Conservation (phyloP, 1,140 invertebrate species). For the Platyscapa corneri region DNA sequence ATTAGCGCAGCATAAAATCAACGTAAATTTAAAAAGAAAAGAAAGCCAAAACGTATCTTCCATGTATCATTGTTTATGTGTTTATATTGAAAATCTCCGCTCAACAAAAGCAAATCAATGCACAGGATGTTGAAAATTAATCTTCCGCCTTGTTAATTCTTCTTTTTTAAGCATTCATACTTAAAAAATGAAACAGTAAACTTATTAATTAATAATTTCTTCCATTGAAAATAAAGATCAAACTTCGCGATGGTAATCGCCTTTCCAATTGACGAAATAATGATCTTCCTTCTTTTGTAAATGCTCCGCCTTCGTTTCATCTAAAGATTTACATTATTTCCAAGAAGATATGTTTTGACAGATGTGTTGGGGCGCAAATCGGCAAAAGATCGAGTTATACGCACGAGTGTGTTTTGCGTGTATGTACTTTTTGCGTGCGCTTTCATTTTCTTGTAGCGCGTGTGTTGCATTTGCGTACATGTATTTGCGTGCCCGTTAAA, state of each 20-base stretch:
- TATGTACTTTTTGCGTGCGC: conserved; percentile 40
- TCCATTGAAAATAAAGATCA: neutral
- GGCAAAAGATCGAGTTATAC: conserved; percentile 40
- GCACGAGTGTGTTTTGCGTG: conserved; percentile 8
- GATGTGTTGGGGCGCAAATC: conserved; percentile 44
- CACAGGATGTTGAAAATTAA: conserved; percentile 51
- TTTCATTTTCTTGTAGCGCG: conserved; percentile 14
- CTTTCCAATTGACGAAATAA: conserved; percentile 1
- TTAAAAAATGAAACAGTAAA: neutral
- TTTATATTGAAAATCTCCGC: neutral
- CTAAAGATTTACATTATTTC: conserved; percentile 46
- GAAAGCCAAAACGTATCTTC: conserved; percentile 53
- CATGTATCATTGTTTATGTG: neutral
- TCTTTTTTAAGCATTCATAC: neutral
- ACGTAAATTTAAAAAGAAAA: conserved; percentile 43
- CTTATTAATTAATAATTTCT: neutral
- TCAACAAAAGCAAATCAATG: conserved; percentile 19
- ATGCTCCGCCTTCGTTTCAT: conserved; percentile 6
- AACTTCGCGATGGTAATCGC: neutral
- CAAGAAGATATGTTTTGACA: conserved; percentile 52
- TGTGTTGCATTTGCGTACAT: conserved; percentile 24
- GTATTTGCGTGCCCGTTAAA: conserved; percentile 44
- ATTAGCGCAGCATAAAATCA: conserved; percentile 59
- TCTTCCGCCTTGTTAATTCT: conserved; percentile 54
- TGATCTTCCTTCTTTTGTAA: neutral